Percentiles rank a stretch among this genome's conserved stretches.
Evolutionary conservation across 2,113 vertebrate species (phyloP).

Genomic region (Hoplias malabaricus): DNA sequence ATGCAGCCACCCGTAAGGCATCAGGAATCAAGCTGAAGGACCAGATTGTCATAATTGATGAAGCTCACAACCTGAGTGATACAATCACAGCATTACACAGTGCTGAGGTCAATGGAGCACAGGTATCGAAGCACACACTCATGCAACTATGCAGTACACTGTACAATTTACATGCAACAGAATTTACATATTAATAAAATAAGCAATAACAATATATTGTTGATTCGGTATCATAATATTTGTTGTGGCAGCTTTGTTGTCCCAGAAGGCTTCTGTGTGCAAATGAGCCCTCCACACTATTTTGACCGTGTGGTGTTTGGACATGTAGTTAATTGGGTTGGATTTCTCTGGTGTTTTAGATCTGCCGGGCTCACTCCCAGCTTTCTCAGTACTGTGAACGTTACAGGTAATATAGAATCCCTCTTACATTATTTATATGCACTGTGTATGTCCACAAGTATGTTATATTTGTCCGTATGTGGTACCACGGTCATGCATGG

Average conservation of each 20-base stretch:
- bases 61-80: slow-evolving; percentile 96
- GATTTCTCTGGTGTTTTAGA: slow-evolving; percentile 67
- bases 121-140: slow-evolving; percentile 72
- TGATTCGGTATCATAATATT: background rate
- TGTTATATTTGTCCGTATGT: background rate
- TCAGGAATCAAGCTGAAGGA: slow-evolving; percentile 88
- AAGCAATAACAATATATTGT: background rate
- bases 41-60: slow-evolving; percentile 92
- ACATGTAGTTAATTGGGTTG: background rate
- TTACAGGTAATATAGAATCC: slow-evolving; percentile 75
- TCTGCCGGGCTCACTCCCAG: slow-evolving; percentile 91
- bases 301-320: no score
- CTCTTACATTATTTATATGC: background rate
- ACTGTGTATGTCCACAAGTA: no score
- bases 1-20: slow-evolving; percentile 84
- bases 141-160: background rate
- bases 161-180: background rate
- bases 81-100: slow-evolving; percentile 89
- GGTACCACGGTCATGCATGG: background rate
- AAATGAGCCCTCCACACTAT: no score
- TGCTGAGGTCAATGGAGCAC: slow-evolving; percentile 81
- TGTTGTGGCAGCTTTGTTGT: background rate
- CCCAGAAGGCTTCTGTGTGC: no score
- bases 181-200: background rate
- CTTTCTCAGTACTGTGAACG: slow-evolving; percentile 88